Conservation (phyloP, 2,888 invertebrate genomes). For the Hemithea aestivaria region DNA sequence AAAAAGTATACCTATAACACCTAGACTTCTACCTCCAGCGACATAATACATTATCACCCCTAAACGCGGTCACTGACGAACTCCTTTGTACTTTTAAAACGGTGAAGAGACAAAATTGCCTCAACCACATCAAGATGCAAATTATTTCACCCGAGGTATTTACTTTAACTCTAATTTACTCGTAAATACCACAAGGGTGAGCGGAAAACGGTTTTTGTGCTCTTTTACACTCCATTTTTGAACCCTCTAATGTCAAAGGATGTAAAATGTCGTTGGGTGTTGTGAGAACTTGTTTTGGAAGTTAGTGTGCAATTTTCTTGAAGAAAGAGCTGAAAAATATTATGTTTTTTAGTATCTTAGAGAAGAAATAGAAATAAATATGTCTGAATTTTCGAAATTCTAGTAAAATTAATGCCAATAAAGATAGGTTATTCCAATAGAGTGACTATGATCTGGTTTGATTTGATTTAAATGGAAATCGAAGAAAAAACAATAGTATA, state of each 20-base stretch:
- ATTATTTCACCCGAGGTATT: slow-evolving; percentile 69
- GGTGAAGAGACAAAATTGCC: slow-evolving; percentile 54
- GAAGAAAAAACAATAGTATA: too few species aligned
- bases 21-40: too few species aligned
- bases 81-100: slow-evolving; percentile 5
- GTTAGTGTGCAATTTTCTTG: not conserved
- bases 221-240: slow-evolving; percentile 29
- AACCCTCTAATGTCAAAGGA: slow-evolving; percentile 31
- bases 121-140: slow-evolving; percentile 77
- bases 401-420: too few species aligned
- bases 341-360: too few species aligned
- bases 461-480: too few species aligned
- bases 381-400: too few species aligned
- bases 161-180: slow-evolving; percentile 70
- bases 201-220: slow-evolving; percentile 35
- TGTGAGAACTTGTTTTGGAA: slow-evolving; percentile 22
- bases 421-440: too few species aligned
- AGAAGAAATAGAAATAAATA: too few species aligned
- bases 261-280: slow-evolving; percentile 23
- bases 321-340: too few species aligned
- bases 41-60: too few species aligned
- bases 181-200: slow-evolving; percentile 68
- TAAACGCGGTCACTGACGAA: not conserved
- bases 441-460: too few species aligned
- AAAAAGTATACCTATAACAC: too few species aligned